Evolutionary conservation across 2,888 invertebrate genomes (phyloP).

Genomic region (Buathra laborator): DNA sequence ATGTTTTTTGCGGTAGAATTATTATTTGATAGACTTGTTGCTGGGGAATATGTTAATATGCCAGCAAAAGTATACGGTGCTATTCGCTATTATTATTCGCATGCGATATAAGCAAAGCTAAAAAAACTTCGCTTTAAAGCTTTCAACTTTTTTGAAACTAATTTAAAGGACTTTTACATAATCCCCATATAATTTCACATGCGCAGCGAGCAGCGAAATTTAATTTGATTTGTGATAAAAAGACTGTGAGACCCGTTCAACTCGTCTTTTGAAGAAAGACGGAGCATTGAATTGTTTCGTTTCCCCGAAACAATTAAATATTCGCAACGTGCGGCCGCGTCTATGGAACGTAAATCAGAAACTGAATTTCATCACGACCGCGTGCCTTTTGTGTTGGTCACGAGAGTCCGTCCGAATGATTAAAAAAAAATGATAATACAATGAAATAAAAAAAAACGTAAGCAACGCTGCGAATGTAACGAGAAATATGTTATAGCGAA

Average conservation of each 20-base stretch:
- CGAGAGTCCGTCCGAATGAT: constrained; percentile 27
- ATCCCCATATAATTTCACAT: no score
- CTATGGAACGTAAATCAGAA: constrained; percentile 76
- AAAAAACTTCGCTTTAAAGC: no score
- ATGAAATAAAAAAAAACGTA: constrained; percentile 23
- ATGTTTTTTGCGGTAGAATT: no score
- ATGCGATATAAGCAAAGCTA: no score
- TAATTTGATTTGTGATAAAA: no score
- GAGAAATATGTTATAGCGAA: constrained; percentile 53
- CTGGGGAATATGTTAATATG: no score
- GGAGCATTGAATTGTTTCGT: neutral
- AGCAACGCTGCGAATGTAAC: constrained; percentile 32
- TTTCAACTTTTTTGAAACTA: no score
- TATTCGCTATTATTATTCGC: no score
- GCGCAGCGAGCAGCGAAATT: no score
- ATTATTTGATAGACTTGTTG: no score
- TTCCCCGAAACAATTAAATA: constrained; percentile 40
- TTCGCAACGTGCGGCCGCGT: neutral
- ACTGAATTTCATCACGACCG: constrained; percentile 77
- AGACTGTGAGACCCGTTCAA: neutral
- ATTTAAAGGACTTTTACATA: no score
- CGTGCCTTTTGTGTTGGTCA: constrained; percentile 26
- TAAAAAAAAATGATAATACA: constrained; percentile 27
- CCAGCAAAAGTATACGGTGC: no score
- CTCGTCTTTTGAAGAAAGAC: neutral